Evolutionary conservation across 1,140 invertebrate genomes (phyloP).

Genomic region (Hetaerina americana): DNA sequence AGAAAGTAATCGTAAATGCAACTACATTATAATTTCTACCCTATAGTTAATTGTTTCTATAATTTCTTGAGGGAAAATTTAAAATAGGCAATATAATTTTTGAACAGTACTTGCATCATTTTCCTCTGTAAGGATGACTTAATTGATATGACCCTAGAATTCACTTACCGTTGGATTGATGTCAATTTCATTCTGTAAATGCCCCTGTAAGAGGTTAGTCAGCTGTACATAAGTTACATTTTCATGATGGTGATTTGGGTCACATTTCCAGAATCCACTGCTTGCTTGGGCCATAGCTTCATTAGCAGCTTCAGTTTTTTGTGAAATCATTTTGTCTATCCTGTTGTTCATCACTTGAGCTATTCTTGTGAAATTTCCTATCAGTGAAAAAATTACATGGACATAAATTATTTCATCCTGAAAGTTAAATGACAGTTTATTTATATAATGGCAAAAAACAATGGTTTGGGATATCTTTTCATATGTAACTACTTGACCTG

Average conservation of each 20-base stretch:
- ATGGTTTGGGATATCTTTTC: too few relatives aligned
- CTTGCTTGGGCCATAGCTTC: not conserved
- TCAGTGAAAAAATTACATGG: not conserved
- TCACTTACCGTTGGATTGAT: conserved; percentile 51
- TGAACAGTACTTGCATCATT: not conserved
- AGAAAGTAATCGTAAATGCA: too few relatives aligned
- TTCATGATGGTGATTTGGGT: conserved; percentile 49
- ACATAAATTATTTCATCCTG: too few relatives aligned
- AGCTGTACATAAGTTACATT: conserved; percentile 60
- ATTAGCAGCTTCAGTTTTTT: not conserved
- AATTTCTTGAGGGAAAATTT: too few relatives aligned
- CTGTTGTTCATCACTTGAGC: not conserved
- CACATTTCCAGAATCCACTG: conserved; percentile 52
- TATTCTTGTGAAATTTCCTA: not conserved
- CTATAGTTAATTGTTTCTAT: too few relatives aligned
- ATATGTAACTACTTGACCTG: too few relatives aligned
- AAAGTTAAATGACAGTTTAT: too few relatives aligned
- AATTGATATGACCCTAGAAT: too few relatives aligned
- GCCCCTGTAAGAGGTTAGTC: conserved; percentile 64
- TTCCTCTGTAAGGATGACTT: too few relatives aligned
- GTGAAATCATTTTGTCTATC: not conserved
- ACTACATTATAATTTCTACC: too few relatives aligned
- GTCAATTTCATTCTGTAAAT: conserved; percentile 78
- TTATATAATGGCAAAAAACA: too few relatives aligned
- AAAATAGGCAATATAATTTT: too few relatives aligned